These are phyloP conservation scores for Sebastes reedi DNA, from an alignment of 2,797 vertebrate genomes.

Conservation along the genomic window DNA sequence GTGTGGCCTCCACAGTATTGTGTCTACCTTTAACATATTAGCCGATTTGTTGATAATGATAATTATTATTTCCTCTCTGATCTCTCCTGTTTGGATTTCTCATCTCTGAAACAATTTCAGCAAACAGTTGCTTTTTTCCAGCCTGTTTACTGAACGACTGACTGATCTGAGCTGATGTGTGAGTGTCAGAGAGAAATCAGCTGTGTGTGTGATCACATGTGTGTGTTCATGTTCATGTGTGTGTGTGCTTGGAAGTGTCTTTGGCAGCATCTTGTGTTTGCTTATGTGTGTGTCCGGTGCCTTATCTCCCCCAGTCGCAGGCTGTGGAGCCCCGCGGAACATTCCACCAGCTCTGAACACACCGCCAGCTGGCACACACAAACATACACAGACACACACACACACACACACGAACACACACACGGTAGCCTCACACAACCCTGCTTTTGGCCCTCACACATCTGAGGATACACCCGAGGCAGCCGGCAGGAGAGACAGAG, in stretches of 20 bases:
- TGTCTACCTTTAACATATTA: not conserved
- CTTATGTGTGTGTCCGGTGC: conserved; percentile 48
- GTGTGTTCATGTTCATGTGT: conserved; percentile 14
- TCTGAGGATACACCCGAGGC: conserved; percentile 72
- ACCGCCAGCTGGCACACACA: conserved; percentile 66
- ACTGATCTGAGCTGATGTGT: conserved; percentile 58
- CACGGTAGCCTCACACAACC: conserved; percentile 59
- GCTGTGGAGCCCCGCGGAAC: conserved; percentile 63
- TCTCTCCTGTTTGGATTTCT: not conserved
- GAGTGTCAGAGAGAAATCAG: conserved; percentile 38
- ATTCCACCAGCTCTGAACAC: conserved; percentile 77
- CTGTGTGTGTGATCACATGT: not conserved
- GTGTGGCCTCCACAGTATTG: not conserved
- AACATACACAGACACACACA: conserved; percentile 30
- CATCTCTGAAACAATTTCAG: conserved; percentile 7
- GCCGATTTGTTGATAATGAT: not conserved
- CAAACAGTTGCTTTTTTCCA: conserved; percentile 26
- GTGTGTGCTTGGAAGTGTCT: conserved; percentile 27
- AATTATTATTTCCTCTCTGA: conserved; percentile 2
- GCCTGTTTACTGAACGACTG: conserved; percentile 41
- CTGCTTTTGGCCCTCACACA: conserved; percentile 65
- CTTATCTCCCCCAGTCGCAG: conserved; percentile 74
- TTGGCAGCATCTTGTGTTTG: conserved; percentile 47
- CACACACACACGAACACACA: conserved; percentile 35
- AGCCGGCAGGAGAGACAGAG: conserved; percentile 21